Base-by-base conservation (phyloP, 2,888 invertebrate genomes). In the Actias luna region DNA sequence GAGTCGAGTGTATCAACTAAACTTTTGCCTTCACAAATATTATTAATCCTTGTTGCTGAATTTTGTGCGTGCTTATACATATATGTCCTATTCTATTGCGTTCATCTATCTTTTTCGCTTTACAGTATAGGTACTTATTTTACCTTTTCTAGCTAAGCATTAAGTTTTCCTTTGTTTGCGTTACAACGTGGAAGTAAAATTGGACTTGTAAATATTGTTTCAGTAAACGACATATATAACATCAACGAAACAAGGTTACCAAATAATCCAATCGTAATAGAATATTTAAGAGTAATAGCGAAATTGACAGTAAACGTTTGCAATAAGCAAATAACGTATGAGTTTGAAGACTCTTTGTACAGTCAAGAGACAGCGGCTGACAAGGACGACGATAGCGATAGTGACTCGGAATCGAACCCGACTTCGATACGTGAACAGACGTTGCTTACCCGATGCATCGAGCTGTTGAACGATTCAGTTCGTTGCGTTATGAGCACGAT, bases 381-480 rank as follows among this genome's bases (percentile, higher is more conserved):
- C 59, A 93, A 93, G 57, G 94, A 94, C 27, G 93, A 93, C 5
- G 94, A 94, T 60, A 94, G 93, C 60, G 94, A 94, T 64, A 93
- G 89, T 68, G 94, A 94, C 35, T 84, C 83, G 55, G 93, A 94
- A 58, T 94, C 85, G 0, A 89, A 86, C 31, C 89, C 93, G 0
- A 88, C 89, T 0, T 88, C 93, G 0, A 79, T 88, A 12, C 80
- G 87, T 67, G 93, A 94, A 66, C 87, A 91, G 3, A 86, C 83
- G 36, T 75, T 93, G 10, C 77, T 94, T 29, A 92, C 93, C 0
- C 93, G 93, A 60, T 95, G 95, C 75, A 93, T 96, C 67, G 93
- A 94, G 62, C 85, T 95, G 78, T 76, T 97, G 59, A 96, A 97
- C 74, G 95, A 95, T 59, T 86, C 86, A 0, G 87, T 90, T 1